phyloP scores from a whole-genome alignment of 2,888 invertebrate species.

The Drosophila subquinaria region DNA sequence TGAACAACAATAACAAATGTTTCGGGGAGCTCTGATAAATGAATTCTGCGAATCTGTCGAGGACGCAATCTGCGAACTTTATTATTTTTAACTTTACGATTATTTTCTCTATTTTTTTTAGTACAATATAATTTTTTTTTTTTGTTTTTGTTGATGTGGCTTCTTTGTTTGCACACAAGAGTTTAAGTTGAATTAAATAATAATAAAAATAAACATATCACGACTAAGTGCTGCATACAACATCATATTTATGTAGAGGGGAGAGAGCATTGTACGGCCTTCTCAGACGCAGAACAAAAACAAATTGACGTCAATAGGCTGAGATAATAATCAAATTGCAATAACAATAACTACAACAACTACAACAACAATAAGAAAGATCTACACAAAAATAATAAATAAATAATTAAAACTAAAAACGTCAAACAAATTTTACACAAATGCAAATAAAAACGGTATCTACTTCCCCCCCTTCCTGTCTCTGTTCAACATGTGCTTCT shows the following conservation, averaged over 20 bases:
- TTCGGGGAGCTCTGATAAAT: conserved; percentile 65
- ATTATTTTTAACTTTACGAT: conserved; percentile 33
- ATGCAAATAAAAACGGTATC: conserved; percentile 51
- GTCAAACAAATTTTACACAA: conserved; percentile 63
- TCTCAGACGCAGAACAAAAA: conserved; percentile 51
- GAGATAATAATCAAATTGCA: conserved; percentile 72
- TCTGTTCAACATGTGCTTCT: background rate
- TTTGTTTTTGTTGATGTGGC: conserved; percentile 13
- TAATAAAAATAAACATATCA: conserved; percentile 56
- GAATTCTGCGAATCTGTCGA: conserved; percentile 74
- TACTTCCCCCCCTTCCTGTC: background rate
- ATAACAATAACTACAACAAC: conserved; percentile 31
- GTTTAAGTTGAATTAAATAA: conserved; percentile 49
- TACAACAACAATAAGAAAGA: conserved; percentile 9
- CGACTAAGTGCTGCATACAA: conserved; percentile 32
- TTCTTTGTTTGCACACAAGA: conserved; percentile 28
- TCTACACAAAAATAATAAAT: conserved; percentile 29
- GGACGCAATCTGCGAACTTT: conserved; percentile 65
- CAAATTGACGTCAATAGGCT: conserved; percentile 73
- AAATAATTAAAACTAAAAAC: conserved; percentile 55
- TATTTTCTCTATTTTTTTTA: conserved; percentile 11
- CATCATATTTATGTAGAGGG: conserved; percentile 23
- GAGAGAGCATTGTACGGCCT: conserved; percentile 46
- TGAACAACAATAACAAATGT: conserved; percentile 73
- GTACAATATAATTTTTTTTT: background rate